Base-by-base conservation (phyloP, 2,797 vertebrate genomes). In the Diplodus puntazzo region DNA sequence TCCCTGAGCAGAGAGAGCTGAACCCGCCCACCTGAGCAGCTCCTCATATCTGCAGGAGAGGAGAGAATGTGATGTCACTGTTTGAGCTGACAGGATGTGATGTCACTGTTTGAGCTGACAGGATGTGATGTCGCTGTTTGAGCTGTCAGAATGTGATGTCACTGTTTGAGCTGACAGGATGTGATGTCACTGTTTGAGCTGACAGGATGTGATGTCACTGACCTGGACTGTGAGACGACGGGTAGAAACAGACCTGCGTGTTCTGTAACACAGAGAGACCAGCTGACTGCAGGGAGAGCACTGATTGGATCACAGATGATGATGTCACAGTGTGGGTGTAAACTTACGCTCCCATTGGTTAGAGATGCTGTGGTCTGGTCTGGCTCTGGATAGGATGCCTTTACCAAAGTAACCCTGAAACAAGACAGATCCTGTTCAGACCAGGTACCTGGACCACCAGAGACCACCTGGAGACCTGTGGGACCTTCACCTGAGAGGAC, bases 361-460 rank as follows among this genome's bases (percentile, higher is more conserved):
- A 23, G 96, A 97, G 86, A 97, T 81, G 82, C 88, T 94, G 92
- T 97, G 95, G 69, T 92, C 93, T 0, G 98, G 98, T 62, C 95
- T 91, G 81, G 97, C 96, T 93, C 96, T 96, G 60, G 98, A 99
- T 68, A 99, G 92, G 74, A 98, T 77, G 0, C 98, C 98, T 95
- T 99, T 99, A n/a, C 98, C 98, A 89, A 99, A 99, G 84, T 95
- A 99, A 52, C 98, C 98, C 98, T 99, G 69, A 63, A 79, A 63
- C 25, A 73, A 45, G 63, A 68, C 10, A 18, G 67, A 46, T 57
- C 14, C 9, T 18, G 16, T 25, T 48, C 30, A 57, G 67, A 71
- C 6, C 55, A 4, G 42, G 43, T 20, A 34, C 53, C 4, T 11
- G 30, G 30, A 34, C 30, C 30, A 34, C 30, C 30, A 34, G 30